Evolutionary conservation across 2,113 vertebrate species (phyloP).

Genomic region (Tupaia tana): DNA sequence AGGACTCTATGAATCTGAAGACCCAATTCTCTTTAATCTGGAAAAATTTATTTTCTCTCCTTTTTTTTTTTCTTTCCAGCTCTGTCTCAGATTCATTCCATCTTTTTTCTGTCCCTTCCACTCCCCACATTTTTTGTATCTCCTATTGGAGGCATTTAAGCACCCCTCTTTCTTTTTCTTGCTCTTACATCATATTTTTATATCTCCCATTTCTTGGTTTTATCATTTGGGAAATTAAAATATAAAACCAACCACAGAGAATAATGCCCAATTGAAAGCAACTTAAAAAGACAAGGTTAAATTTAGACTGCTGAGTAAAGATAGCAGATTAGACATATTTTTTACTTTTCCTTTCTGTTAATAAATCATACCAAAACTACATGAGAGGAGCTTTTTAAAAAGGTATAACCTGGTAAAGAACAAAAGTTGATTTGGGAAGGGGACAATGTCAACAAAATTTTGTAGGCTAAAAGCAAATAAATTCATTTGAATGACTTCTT

Average conservation of each 20-base stretch:
- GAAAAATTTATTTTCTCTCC: neutral
- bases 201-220: constrained; percentile 14
- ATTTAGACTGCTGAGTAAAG: constrained; percentile 11
- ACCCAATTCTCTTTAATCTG: constrained; percentile 13
- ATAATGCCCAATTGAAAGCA: constrained; percentile 43
- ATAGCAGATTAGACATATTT: neutral
- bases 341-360: constrained; percentile 45
- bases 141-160: neutral
- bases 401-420: constrained; percentile 14
- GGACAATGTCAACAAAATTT: constrained; percentile 25
- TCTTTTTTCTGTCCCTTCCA: neutral
- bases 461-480: neutral
- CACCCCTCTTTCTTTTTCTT: neutral
- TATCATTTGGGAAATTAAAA: constrained; percentile 37
- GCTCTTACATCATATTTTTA: neutral
- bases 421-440: constrained; percentile 45
- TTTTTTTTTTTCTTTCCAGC: neutral
- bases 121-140: neutral
- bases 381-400: neutral
- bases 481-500: constrained; percentile 39
- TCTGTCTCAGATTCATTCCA: constrained; percentile 28
- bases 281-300: constrained; percentile 50
- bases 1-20: constrained; percentile 6
- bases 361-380: constrained; percentile 23
- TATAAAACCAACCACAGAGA: constrained; percentile 19